Conservation (phyloP, 2,888 invertebrate genomes). For the Macrosiphum euphorbiae region DNA sequence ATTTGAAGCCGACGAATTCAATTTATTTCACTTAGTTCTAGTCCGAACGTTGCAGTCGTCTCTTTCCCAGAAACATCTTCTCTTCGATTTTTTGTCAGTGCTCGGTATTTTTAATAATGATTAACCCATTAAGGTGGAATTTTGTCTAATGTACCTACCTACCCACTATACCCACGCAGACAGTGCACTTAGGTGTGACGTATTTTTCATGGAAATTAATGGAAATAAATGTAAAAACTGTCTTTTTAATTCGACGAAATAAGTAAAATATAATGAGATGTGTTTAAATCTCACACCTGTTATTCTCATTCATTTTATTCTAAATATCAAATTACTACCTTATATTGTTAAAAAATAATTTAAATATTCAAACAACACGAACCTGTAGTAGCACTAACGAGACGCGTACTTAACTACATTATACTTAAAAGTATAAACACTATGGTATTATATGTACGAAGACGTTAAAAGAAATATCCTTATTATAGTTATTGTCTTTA, state of each 20-base stretch:
- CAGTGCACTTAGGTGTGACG: background rate
- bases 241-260: background rate
- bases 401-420: background rate
- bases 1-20: background rate
- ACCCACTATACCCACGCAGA: background rate
- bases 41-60: background rate
- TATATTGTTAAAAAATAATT: background rate
- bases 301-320: background rate
- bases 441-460: background rate
- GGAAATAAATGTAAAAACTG: background rate
- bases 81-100: background rate
- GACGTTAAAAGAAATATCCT: background rate
- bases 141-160: background rate
- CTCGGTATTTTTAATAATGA: background rate
- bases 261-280: background rate
- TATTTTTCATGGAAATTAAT: background rate
- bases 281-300: background rate
- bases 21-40: background rate
- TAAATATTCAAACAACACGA: background rate
- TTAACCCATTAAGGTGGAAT: background rate
- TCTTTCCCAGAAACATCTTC: background rate
- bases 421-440: background rate
- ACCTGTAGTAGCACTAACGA: background rate
- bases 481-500: background rate
- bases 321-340: background rate